A percentile compares a stretch with the other conserved stretches of the same genome.
These are phyloP conservation scores for Aphelinus atriplicis DNA, from an alignment of 1,140 invertebrate species.

Conservation along the genomic window DNA sequence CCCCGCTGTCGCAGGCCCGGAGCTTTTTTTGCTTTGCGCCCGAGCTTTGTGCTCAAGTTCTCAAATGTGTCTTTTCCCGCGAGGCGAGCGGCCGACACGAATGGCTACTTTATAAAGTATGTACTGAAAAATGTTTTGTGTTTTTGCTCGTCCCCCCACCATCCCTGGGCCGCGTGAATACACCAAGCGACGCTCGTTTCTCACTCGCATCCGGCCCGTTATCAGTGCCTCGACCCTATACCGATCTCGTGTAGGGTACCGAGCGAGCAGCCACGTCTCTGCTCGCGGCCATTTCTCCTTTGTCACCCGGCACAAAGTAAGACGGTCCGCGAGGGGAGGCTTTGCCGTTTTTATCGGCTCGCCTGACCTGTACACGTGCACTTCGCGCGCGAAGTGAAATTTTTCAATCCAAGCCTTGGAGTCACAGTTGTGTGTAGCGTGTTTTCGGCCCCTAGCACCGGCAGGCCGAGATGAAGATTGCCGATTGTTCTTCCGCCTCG, in stretches of 20 bases:
- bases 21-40: too few relatives aligned
- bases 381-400: too few relatives aligned
- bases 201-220: background rate
- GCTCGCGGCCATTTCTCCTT: conserved; percentile 4
- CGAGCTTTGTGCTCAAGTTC: conserved; percentile 16
- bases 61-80: conserved; percentile 7
- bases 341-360: background rate
- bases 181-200: background rate
- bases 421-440: too few relatives aligned
- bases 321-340: background rate
- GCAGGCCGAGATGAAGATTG: too few relatives aligned
- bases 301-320: background rate
- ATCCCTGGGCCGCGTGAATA: background rate
- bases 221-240: background rate
- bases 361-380: background rate
- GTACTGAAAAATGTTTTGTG: conserved; percentile 8
- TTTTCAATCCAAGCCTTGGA: too few relatives aligned
- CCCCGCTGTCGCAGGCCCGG: background rate
- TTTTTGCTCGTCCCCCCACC: background rate
- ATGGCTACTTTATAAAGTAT: background rate
- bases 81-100: background rate
- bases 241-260: background rate
- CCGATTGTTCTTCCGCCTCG: too few relatives aligned
- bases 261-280: background rate
- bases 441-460: too few relatives aligned